These are phyloP conservation scores for Venustoraphidia nigricollis DNA, from an alignment of 2,888 invertebrate genomes.

Conservation along the genomic window DNA sequence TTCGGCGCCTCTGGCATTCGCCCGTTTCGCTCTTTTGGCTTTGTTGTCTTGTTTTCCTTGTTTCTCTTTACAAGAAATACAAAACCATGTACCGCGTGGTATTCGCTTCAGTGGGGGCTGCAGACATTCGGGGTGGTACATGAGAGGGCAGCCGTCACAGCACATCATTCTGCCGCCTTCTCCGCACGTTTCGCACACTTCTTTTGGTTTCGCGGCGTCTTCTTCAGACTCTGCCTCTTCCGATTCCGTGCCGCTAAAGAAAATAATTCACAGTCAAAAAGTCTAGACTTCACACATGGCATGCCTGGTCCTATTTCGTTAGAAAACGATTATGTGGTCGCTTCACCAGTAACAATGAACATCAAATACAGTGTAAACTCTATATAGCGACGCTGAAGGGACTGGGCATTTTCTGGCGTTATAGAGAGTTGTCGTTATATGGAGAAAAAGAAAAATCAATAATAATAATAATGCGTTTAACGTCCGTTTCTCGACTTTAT, in stretches of 20 bases:
- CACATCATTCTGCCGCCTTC: slow-evolving; percentile 47
- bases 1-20: slow-evolving; percentile 4
- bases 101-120: slow-evolving; percentile 41
- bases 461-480: no score
- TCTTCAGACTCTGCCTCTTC: slow-evolving; percentile 15
- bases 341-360: no score
- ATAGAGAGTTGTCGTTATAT: no score
- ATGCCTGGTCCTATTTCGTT: no score
- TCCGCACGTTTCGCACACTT: slow-evolving; percentile 45
- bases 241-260: slow-evolving; percentile 3
- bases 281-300: no score
- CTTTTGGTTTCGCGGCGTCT: slow-evolving; percentile 14
- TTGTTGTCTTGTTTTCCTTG: slow-evolving; percentile 18
- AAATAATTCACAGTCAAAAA: neutral
- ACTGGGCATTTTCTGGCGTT: no score
- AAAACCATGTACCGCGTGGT: slow-evolving; percentile 46
- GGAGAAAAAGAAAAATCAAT: no score
- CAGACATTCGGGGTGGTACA: slow-evolving; percentile 61
- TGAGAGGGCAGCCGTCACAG: slow-evolving; percentile 43
- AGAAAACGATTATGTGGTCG: no score
- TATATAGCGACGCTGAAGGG: no score
- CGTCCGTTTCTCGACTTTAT: no score
- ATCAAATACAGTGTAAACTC: no score
- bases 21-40: slow-evolving; percentile 7
- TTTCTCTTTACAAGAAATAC: slow-evolving; percentile 36